phyloP scores from a whole-genome alignment of 2,113 vertebrate genomes.

The Clarias gariepinus region DNA sequence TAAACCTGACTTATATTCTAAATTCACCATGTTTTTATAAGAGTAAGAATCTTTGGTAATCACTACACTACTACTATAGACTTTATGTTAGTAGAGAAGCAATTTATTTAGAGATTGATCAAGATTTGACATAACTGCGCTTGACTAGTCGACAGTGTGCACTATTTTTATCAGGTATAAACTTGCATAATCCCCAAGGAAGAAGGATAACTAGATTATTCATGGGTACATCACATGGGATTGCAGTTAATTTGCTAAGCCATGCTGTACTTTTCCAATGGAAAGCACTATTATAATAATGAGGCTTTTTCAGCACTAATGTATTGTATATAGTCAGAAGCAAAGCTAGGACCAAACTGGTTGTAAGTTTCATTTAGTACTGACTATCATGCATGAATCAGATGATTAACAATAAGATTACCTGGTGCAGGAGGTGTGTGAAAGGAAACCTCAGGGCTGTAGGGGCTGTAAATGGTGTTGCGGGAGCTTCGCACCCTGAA shows the following conservation, averaged over 20 bases:
- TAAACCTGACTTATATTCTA: neutral
- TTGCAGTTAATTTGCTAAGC: neutral
- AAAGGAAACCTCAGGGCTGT: constrained; percentile 84
- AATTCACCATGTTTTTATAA: neutral
- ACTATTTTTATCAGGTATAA: neutral
- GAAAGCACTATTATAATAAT: neutral
- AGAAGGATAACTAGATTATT: neutral
- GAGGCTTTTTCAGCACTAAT: neutral
- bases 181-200: neutral
- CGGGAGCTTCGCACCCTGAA: constrained; percentile 87
- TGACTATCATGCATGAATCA: neutral
- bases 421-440: constrained; percentile 89
- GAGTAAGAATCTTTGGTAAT: neutral
- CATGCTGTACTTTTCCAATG: neutral
- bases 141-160: neutral
- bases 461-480: constrained; percentile 82
- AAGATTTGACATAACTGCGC: neutral
- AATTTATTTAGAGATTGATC: neutral
- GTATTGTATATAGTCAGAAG: too few species aligned
- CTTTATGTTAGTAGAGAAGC: neutral
- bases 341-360: neutral
- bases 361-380: neutral
- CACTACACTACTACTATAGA: neutral
- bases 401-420: constrained; percentile 44
- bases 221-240: neutral